These are phyloP conservation scores for Abrostola tripartita DNA, from an alignment of 2,888 invertebrate species.

Conservation along the genomic window DNA sequence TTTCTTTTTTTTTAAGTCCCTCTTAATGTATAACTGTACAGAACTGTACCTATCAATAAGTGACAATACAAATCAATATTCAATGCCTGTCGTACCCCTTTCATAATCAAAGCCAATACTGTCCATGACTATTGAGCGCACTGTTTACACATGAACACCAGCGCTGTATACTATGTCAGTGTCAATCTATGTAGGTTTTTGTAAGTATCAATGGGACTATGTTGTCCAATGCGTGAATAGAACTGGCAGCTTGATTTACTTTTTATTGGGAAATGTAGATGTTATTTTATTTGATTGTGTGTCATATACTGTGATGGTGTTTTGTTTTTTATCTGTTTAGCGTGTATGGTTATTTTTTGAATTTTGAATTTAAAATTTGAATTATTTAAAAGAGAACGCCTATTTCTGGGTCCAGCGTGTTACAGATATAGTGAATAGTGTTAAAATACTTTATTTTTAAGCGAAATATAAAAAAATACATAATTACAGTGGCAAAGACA, in stretches of 20 bases:
- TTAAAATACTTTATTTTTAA: no score
- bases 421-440: no score
- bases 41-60: slow-evolving; percentile 42
- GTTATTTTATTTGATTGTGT: neutral
- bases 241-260: neutral
- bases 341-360: no score
- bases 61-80: slow-evolving; percentile 58
- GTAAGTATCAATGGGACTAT: slow-evolving; percentile 7
- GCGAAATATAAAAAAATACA: no score
- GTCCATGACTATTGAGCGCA: slow-evolving; percentile 46
- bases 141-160: slow-evolving; percentile 37
- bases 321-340: no score
- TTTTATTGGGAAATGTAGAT: neutral
- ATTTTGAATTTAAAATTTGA: no score
- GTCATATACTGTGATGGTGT: neutral
- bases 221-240: neutral
- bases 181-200: slow-evolving; percentile 19
- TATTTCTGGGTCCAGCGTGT: no score
- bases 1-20: no score
- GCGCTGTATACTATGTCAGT: slow-evolving; percentile 9
- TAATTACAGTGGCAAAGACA: no score
- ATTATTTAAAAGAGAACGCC: no score
- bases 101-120: slow-evolving; percentile 59
- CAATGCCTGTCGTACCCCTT: slow-evolving; percentile 65
- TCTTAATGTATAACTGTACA: no score